phyloP scores from a whole-genome alignment of 1,140 invertebrate genomes.

The Eupeodes corollae region DNA sequence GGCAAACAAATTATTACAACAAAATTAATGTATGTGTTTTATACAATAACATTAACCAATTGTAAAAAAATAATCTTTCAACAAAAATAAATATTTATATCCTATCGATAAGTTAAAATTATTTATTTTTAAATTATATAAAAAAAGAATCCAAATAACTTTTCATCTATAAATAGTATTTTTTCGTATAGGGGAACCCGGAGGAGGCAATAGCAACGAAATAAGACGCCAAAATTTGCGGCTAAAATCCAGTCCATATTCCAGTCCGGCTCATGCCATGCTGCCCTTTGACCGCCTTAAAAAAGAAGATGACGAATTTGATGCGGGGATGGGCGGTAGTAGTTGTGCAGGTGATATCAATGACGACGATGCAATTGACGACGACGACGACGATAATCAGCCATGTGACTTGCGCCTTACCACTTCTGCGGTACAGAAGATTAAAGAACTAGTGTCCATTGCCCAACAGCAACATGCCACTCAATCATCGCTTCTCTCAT shows the following conservation, averaged over 20 bases:
- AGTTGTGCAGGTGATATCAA: constrained; percentile 8
- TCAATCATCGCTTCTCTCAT: constrained; percentile 7
- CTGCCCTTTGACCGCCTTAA: not conserved
- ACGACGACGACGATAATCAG: constrained; percentile 11
- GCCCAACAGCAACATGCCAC: not conserved
- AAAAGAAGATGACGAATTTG: constrained; percentile 17
- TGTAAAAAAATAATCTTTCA: too few relatives aligned
- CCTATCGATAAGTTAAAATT: too few relatives aligned
- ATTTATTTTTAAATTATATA: too few relatives aligned
- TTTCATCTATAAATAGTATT: too few relatives aligned
- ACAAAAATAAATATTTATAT: too few relatives aligned
- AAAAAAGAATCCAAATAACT: too few relatives aligned
- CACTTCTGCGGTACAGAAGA: constrained; percentile 3
- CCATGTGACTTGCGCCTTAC: constrained; percentile 28
- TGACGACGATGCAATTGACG: constrained; percentile 9
- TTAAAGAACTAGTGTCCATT: constrained; percentile 7
- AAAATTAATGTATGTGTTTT: too few relatives aligned
- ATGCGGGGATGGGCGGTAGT: constrained; percentile 10
- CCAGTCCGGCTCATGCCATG: constrained; percentile 15
- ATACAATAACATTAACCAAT: too few relatives aligned
- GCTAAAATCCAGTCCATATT: constrained; percentile 25
- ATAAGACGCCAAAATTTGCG: constrained; percentile 10
- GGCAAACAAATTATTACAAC: too few relatives aligned
- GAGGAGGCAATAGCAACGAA: too few relatives aligned
- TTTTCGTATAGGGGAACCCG: too few relatives aligned